These are phyloP conservation scores for Lycodopsis pacificus DNA, from an alignment of 2,797 vertebrate genomes.

Conservation along the genomic window DNA sequence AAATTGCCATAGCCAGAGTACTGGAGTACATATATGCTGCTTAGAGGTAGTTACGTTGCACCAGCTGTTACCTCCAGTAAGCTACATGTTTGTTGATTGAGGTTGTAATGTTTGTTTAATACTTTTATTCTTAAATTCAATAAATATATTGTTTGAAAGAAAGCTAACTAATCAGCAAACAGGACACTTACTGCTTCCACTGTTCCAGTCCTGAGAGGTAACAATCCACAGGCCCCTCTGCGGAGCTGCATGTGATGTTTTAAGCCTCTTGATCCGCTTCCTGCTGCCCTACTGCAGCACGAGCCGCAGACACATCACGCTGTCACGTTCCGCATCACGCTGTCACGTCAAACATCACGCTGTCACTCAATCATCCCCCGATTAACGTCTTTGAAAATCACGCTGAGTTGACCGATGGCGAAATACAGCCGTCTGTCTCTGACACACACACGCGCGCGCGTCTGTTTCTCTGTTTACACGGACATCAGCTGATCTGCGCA, in stretches of 20 bases:
- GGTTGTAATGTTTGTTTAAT: neutral
- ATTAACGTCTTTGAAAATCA: neutral
- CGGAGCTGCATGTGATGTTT: constrained; percentile 57
- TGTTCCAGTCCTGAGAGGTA: constrained; percentile 12
- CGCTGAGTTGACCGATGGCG: neutral
- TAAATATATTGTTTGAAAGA: neutral
- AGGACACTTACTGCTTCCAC: constrained; percentile 55
- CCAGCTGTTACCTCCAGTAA: neutral
- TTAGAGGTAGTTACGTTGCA: neutral
- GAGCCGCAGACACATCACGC: constrained; percentile 4
- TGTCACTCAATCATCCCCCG: neutral
- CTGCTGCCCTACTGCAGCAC: constrained; percentile 17
- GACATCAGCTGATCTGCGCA: constrained; percentile 70
- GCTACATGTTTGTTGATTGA: neutral
- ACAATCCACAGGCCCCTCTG: constrained; percentile 23
- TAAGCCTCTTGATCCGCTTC: constrained; percentile 45
- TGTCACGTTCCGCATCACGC: neutral
- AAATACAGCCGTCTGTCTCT: constrained; percentile 8
- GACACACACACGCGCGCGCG: neutral
- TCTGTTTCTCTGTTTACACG: constrained; percentile 67
- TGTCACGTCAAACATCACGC: neutral
- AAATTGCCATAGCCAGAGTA: neutral
- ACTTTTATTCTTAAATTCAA: neutral
- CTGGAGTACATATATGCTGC: neutral
- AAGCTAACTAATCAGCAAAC: neutral